These are phyloP conservation scores for Coreius guichenoti DNA, from an alignment of 2,797 vertebrate species.

Conservation along the genomic window DNA sequence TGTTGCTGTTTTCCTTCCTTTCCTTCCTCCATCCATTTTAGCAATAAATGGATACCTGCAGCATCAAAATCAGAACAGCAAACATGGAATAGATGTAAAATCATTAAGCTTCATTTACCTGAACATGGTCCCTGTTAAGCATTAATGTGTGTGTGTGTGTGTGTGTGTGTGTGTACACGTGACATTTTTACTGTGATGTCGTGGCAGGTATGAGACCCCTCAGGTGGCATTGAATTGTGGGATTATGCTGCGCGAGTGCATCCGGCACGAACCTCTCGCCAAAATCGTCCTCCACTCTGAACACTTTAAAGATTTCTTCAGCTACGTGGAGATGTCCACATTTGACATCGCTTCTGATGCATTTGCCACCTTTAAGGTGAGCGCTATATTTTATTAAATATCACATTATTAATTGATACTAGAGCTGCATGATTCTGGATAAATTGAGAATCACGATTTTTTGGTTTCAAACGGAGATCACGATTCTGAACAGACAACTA, in stretches of 20 bases:
- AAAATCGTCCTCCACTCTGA: slow-evolving; percentile 89
- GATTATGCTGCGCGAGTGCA: slow-evolving; percentile 96
- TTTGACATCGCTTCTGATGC: slow-evolving; percentile 98
- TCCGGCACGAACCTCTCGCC: slow-evolving; percentile 93
- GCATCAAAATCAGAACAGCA: neutral
- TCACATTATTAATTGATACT: neutral
- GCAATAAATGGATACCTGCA: neutral
- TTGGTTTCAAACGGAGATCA: neutral
- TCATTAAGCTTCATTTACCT: neutral
- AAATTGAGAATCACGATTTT: neutral
- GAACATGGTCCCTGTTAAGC: no score
- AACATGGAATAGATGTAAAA: neutral
- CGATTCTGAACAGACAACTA: neutral
- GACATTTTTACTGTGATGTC: neutral
- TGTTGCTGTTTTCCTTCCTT: neutral
- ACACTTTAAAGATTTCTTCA: slow-evolving; percentile 92
- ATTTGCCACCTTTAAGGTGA: slow-evolving; percentile 98
- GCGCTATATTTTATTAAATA: neutral
- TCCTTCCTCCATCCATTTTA: neutral
- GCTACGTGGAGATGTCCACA: slow-evolving; percentile 97
- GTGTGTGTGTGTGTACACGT: neutral
- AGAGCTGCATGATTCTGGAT: neutral
- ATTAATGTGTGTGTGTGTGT: neutral
- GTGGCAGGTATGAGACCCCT: slow-evolving; percentile 88
- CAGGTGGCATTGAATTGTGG: slow-evolving; percentile 94